Percentiles rank a stretch among this genome's conserved stretches.
Evolutionary conservation across 2,113 vertebrate species (phyloP).

Genomic region (Phalacrocorax aristotelis): DNA sequence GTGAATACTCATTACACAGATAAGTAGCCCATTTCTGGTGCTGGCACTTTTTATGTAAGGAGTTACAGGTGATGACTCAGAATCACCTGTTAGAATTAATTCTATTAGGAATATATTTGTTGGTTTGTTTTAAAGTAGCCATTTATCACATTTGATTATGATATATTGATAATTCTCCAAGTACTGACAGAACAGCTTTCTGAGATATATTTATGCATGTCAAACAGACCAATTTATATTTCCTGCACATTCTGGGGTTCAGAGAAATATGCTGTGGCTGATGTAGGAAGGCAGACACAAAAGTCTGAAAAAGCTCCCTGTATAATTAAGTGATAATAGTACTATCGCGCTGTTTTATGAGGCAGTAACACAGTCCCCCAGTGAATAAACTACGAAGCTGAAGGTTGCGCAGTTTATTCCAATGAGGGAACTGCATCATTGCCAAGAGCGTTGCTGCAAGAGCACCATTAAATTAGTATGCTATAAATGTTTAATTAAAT

Average conservation of each 20-base stretch:
- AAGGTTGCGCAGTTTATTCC: background rate
- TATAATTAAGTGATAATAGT: slow-evolving; percentile 47
- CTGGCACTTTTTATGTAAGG: background rate
- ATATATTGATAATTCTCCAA: background rate
- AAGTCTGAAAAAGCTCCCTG: background rate
- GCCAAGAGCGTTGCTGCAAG: background rate
- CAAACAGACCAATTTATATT: background rate
- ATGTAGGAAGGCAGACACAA: background rate
- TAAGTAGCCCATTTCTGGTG: background rate
- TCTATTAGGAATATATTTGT: background rate
- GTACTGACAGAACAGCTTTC: background rate
- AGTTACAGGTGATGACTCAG: background rate
- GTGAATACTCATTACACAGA: background rate
- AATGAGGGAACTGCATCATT: background rate
- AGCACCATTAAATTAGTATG: background rate
- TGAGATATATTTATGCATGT: background rate
- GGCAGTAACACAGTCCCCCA: background rate
- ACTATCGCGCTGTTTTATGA: background rate
- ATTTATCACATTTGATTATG: background rate
- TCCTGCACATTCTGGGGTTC: background rate
- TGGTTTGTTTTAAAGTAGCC: background rate
- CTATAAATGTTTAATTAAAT: background rate
- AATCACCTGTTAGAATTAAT: slow-evolving; percentile 34
- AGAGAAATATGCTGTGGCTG: background rate
- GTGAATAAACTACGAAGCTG: background rate